A percentile compares a stretch with the other conserved stretches of the same genome.
Conservation (phyloP, 2,113 vertebrate species). For the Pimephales promelas region DNA sequence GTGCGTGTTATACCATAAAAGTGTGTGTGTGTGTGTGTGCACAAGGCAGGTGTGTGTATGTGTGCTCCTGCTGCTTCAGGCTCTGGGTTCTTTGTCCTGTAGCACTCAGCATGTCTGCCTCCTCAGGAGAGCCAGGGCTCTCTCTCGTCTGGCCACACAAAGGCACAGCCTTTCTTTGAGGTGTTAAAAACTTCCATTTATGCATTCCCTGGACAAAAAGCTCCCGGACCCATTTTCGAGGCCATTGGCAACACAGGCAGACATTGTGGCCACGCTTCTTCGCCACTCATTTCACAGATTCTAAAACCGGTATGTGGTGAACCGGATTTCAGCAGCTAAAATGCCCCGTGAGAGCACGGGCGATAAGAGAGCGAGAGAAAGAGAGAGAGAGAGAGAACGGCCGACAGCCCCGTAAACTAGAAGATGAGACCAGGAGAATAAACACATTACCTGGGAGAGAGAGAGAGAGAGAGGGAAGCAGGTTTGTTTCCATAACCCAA, state of each 20-base stretch:
- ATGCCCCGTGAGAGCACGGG: conserved; percentile 77
- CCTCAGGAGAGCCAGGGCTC: conserved; percentile 78
- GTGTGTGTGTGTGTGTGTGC: conserved; percentile 52
- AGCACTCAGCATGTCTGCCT: conserved; percentile 79
- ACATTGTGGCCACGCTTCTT: conserved; percentile 82
- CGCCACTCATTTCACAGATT: conserved; percentile 82
- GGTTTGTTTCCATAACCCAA: conserved; percentile 71
- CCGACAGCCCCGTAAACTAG: conserved; percentile 69
- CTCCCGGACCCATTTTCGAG: conserved; percentile 76
- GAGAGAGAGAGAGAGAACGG: not conserved
- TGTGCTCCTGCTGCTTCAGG: conserved; percentile 74
- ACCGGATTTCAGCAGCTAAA: conserved; percentile 83
- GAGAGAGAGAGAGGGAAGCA: conserved; percentile 51
- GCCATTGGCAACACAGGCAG: conserved; percentile 76
- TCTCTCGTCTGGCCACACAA: conserved; percentile 79
- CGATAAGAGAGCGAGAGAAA: conserved; percentile 78
- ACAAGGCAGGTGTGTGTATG: conserved; percentile 57
- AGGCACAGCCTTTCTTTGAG: conserved; percentile 80
- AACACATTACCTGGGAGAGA: conserved; percentile 77
- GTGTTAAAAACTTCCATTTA: conserved; percentile 87
- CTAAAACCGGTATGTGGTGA: conserved; percentile 82
- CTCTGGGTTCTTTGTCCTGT: conserved; percentile 78
- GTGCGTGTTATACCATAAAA: conserved; percentile 44
- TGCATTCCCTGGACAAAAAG: conserved; percentile 80
- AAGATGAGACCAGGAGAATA: conserved; percentile 76